Base-by-base conservation (phyloP, 2,888 invertebrate genomes). In the Leucania comma region DNA sequence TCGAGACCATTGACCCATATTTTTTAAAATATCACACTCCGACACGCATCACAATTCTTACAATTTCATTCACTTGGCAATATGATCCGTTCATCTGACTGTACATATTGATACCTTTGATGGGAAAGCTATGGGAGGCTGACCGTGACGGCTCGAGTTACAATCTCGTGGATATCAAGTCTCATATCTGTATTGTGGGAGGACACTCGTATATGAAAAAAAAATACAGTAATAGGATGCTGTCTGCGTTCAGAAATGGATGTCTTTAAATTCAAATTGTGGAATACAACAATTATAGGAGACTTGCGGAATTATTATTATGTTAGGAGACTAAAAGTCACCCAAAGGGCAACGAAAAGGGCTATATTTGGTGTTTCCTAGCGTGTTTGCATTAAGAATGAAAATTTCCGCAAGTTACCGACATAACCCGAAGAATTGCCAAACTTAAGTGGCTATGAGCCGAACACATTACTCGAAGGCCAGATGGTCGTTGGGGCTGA, bases 61-160 rank as follows among this genome's bases (percentile, higher is more conserved):
- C 63, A 57, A 68, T 71, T 78, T 70, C 71, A 75, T 77, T 72
- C 75, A 71, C 58, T 73, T 29, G 24, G 81, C 73, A 83, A 85
- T 80, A 77, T 62, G 84, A 84, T 86, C 78, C 82, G 81, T 72
- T 68, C 38, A 61, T 76, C 72, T 79, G 64, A 68, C 63, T 80
- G 63, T 74, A 60, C 26, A 87, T 87, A 90, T 89, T 87, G 87
- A 90, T 88, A 89, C 87, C 80, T 74, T 81, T 84, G 90, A 91
- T 92, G 92, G 91, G 93, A 95, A 94, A 93, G 93, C 86, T 81
- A 86, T 82, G 87, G 84, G 78, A 88, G 69, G 66, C 79, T 90
- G 90, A 93, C 91, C 94, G 92, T 94, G 92, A 93, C 93, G 91
- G 72, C 72, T 92, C 73, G 57, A 56, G 83, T 93, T 93, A 90